These are phyloP conservation scores for Zaprionus tsacasi DNA, from an alignment of 1,140 invertebrate genomes.

Conservation along the genomic window DNA sequence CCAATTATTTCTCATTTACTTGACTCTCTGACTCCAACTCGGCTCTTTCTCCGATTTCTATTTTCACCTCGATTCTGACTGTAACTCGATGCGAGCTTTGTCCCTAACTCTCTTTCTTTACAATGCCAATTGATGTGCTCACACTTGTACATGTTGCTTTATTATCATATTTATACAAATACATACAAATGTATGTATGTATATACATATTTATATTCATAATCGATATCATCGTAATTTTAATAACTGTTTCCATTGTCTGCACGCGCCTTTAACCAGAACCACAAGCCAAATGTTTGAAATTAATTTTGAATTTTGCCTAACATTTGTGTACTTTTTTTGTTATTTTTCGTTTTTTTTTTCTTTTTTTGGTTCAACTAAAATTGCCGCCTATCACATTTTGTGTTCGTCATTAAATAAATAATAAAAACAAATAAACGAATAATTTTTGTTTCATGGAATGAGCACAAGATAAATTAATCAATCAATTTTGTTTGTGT, in stretches of 20 bases:
- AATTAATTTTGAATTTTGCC: constrained; percentile 21
- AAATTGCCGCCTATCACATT: constrained; percentile 78
- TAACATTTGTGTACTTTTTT: constrained; percentile 25
- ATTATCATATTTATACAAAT: constrained; percentile 32
- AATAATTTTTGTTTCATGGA: constrained; percentile 62
- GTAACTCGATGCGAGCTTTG: constrained; percentile 78
- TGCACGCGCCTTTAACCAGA: constrained; percentile 57
- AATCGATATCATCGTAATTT: constrained; percentile 41
- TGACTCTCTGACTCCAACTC: constrained; percentile 43
- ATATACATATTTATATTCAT: constrained; percentile 33
- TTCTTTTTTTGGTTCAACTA: constrained; percentile 70
- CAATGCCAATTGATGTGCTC: constrained; percentile 59
- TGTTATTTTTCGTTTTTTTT: constrained; percentile 8
- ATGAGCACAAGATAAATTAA: constrained; percentile 80
- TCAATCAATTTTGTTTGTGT: constrained; percentile 53
- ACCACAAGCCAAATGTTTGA: constrained; percentile 50
- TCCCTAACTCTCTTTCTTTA: constrained; percentile 45
- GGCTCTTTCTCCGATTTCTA: neutral
- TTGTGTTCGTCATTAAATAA: constrained; percentile 66
- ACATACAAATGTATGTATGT: neutral
- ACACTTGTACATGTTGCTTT: constrained; percentile 54
- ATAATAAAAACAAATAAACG: constrained; percentile 56
- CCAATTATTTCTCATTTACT: constrained; percentile 77
- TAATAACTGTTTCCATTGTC: constrained; percentile 58
- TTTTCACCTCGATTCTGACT: constrained; percentile 47